Base-by-base conservation (phyloP, 2,113 vertebrate genomes). In the Drymodes brunneopygia region DNA sequence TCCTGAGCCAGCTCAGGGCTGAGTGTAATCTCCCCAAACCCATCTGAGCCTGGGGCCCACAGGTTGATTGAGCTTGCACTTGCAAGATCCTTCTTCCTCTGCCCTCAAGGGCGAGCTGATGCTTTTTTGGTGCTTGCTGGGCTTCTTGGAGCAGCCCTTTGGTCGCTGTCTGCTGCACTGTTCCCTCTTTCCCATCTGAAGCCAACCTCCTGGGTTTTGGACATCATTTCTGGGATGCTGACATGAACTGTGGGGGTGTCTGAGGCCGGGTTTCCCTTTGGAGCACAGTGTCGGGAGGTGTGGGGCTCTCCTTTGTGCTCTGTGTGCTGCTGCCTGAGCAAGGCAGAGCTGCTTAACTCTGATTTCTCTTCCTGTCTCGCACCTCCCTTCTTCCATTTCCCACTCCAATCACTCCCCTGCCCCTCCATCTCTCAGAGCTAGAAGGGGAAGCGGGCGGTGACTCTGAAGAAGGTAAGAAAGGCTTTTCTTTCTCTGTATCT, bases 401-500 rank as follows among this genome's bases (percentile, higher is more conserved):
- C 9, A 12, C 80, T 82, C 69, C 60, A 62, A 71, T 94, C 7
- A 11, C 81, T 78, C 79, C 61, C 66, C 85, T 91, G 83, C 51
- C 53, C 45, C 71, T 91, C 82, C 40, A 14, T 96, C 90, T 95
- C 75, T 69, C 89, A 98, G 98, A 99, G 84, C 97, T 98, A 97
- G 98, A 98, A 91, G 96, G 94, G 92, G 97, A 97, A 88, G 95
- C 12, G 6, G 80, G 96, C 13, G 94, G 94, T 98, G 97, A 97
- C 56, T 94, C 81, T 90, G 98, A 97, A 93, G 98, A 98, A 98
- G 99, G 99, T 99, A 99, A 99, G 98, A 96, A 81, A 86, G 81
- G 64, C 73, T 89, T 91, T 94, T 71, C 82, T 90, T 93, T 83
- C 61, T 81, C 36, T 75, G 1, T 71, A 7, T 83, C 11, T 90